Conservation (phyloP, 2,888 invertebrate genomes). For the Drosophila leonis region DNA sequence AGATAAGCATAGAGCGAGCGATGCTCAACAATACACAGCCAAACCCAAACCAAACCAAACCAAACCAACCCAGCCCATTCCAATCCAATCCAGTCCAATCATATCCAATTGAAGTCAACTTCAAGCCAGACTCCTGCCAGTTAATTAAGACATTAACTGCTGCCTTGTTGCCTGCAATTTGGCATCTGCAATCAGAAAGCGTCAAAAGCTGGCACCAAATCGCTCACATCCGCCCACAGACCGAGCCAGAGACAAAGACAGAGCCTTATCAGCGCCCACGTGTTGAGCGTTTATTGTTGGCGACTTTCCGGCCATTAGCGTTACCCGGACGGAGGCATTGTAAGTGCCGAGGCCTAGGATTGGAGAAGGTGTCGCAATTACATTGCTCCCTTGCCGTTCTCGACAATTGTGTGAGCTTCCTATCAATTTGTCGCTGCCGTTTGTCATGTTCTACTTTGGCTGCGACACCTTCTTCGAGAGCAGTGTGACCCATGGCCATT, state of each 20-base stretch:
- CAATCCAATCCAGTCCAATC: slow-evolving; percentile 16
- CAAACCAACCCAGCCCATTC: neutral
- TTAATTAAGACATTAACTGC: slow-evolving; percentile 80
- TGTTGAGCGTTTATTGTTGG: slow-evolving; percentile 67
- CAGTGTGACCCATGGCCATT: slow-evolving; percentile 13
- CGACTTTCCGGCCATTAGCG: slow-evolving; percentile 76
- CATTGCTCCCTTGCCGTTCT: slow-evolving; percentile 20
- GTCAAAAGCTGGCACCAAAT: slow-evolving; percentile 67
- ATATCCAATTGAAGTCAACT: slow-evolving; percentile 29
- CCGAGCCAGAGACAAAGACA: neutral
- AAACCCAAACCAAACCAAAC: neutral
- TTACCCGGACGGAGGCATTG: slow-evolving; percentile 51
- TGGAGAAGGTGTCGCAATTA: slow-evolving; percentile 60
- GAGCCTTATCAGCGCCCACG: slow-evolving; percentile 76
- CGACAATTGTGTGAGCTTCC: slow-evolving; percentile 67
- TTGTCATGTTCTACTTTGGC: slow-evolving; percentile 50
- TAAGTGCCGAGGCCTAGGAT: slow-evolving; percentile 7
- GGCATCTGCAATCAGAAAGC: slow-evolving; percentile 52
- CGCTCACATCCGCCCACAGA: slow-evolving; percentile 78
- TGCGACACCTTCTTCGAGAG: slow-evolving; percentile 42
- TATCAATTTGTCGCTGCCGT: slow-evolving; percentile 44
- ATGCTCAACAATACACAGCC: slow-evolving; percentile 24
- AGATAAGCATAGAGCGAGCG: slow-evolving; percentile 65
- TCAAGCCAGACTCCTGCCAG: slow-evolving; percentile 38
- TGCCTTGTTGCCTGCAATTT: slow-evolving; percentile 55